Percentiles rank a stretch among this genome's conserved stretches.
These are phyloP conservation scores for Macrobrachium nipponense DNA, from an alignment of 1,140 invertebrate species.

Conservation along the genomic window DNA sequence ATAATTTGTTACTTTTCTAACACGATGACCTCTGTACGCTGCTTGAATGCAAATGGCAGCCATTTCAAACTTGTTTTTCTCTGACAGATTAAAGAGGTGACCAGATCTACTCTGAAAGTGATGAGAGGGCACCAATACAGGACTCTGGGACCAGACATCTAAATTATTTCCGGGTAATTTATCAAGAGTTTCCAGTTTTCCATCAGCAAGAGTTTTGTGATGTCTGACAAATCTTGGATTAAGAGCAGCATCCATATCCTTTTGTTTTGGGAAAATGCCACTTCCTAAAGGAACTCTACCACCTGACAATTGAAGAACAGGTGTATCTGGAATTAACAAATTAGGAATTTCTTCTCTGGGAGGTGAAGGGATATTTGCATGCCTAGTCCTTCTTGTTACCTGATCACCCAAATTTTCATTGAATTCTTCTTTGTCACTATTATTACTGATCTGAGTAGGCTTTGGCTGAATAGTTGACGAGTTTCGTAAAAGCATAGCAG, in stretches of 20 bases:
- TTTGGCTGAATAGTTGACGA: background rate
- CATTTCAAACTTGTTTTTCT: constrained; percentile 10
- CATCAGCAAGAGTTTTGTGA: too few relatives aligned
- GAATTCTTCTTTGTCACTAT: background rate
- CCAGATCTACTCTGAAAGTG: background rate
- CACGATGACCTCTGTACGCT: constrained; percentile 43
- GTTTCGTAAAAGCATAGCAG: constrained; percentile 38
- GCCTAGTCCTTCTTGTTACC: too few relatives aligned
- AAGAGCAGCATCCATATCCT: constrained; percentile 11
- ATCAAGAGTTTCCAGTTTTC: too few relatives aligned
- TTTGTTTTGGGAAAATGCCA: background rate
- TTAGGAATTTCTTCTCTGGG: constrained; percentile 25
- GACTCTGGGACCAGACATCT: background rate
- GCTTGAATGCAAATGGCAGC: constrained; percentile 41
- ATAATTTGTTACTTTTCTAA: constrained; percentile 46
- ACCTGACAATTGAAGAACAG: constrained; percentile 24
- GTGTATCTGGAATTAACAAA: constrained; percentile 40
- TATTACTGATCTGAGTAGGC: background rate
- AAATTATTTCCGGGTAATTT: constrained; percentile 2
- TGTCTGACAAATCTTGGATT: background rate
- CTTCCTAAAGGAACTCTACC: background rate
- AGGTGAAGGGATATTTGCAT: background rate
- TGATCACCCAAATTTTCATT: background rate
- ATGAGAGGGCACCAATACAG: background rate
- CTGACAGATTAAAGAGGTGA: background rate